Evolutionary conservation across 2,888 invertebrate species (phyloP).

Genomic region (Sphecodes monilicornis): DNA sequence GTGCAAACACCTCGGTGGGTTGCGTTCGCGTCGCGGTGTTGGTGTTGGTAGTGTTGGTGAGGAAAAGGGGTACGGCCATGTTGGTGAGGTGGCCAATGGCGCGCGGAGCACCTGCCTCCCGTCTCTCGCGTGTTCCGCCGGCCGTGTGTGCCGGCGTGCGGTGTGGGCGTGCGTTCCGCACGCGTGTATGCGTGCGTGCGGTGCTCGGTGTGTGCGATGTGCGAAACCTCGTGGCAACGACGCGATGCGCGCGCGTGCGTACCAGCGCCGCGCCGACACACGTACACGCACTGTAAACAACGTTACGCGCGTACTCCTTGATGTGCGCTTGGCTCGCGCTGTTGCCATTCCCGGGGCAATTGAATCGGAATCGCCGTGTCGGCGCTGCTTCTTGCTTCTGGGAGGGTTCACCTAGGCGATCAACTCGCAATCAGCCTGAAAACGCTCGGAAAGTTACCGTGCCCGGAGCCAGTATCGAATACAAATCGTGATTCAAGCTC

Average conservation of each 20-base stretch:
- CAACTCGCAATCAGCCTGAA: constrained; percentile 3
- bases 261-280: constrained; percentile 27
- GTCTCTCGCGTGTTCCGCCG: constrained; percentile 77
- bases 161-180: constrained; percentile 78
- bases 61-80: constrained; percentile 83
- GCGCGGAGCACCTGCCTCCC: constrained; percentile 83
- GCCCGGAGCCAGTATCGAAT: neutral
- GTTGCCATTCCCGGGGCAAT: constrained; percentile 49
- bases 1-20: constrained; percentile 68
- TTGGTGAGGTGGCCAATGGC: constrained; percentile 84
- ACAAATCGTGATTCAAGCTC: neutral
- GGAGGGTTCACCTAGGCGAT: constrained; percentile 5
- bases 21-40: constrained; percentile 76
- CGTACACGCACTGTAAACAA: constrained; percentile 42
- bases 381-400: constrained; percentile 13
- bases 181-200: constrained; percentile 66
- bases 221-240: constrained; percentile 50
- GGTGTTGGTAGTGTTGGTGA: constrained; percentile 73
- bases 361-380: constrained; percentile 29
- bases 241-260: constrained; percentile 56
- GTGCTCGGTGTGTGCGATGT: neutral
- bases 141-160: constrained; percentile 75
- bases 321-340: constrained; percentile 41
- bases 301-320: constrained; percentile 43
- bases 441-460: constrained; percentile 7